Percentiles rank a stretch among this genome's conserved stretches.
phyloP scores from a whole-genome alignment of 1,140 invertebrate species.

The Drosophila busckii region DNA sequence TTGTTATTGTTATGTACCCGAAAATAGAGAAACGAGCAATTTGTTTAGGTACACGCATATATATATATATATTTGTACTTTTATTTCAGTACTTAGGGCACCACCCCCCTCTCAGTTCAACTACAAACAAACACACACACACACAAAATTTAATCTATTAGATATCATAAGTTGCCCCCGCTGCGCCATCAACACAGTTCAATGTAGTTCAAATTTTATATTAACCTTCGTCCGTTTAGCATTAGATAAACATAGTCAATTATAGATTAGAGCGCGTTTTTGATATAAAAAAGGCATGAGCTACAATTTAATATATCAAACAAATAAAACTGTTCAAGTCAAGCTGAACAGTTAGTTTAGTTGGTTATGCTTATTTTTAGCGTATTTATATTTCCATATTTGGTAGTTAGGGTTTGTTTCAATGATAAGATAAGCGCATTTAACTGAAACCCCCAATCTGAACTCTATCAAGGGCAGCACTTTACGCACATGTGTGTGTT shows the following conservation, averaged over 20 bases:
- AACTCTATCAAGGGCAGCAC: slow-evolving; percentile 51
- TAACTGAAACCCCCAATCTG: slow-evolving; percentile 21
- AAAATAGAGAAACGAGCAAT: slow-evolving; percentile 45
- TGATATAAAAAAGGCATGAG: not conserved
- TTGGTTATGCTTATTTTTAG: too few species aligned
- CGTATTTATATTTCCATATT: slow-evolving; percentile 20
- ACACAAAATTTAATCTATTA: too few species aligned
- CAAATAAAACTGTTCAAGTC: too few species aligned
- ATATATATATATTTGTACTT: not conserved
- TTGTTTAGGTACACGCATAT: slow-evolving; percentile 4
- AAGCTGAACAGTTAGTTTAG: too few species aligned
- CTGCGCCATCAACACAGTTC: slow-evolving; percentile 35
- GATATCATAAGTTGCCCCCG: slow-evolving; percentile 32
- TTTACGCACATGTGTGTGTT: slow-evolving; percentile 27
- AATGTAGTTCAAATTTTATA: slow-evolving; percentile 32
- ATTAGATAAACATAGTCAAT: slow-evolving; percentile 29
- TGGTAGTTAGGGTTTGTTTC: slow-evolving; percentile 46
- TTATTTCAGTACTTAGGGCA: too few species aligned
- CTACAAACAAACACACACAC: too few species aligned
- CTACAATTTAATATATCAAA: too few species aligned
- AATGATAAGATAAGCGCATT: slow-evolving; percentile 56
- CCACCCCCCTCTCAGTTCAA: too few species aligned
- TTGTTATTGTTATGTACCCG: slow-evolving; percentile 33
- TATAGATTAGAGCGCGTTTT: not conserved
- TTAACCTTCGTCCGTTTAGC: slow-evolving; percentile 29